Evolutionary conservation across 2,113 vertebrate genomes (phyloP).

Genomic region (Erpornis zantholeuca): DNA sequence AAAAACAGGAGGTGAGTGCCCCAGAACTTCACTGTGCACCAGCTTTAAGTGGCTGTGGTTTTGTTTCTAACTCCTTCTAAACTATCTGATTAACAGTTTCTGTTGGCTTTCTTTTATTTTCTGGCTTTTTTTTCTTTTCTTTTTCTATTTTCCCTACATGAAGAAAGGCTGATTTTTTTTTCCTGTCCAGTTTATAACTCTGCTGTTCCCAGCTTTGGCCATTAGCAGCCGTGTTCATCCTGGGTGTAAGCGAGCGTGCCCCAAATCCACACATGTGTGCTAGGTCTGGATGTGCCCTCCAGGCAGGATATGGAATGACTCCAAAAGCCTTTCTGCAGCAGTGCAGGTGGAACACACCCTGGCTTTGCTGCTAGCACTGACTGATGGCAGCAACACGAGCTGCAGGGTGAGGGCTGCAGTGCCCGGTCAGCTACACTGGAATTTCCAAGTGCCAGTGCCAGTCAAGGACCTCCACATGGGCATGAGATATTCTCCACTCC

Average conservation of each 20-base stretch:
- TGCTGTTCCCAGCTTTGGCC: not conserved
- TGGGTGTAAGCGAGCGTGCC: accelerated
- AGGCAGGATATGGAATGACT: not conserved
- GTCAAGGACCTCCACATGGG: not conserved
- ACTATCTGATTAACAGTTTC: constrained; percentile 10
- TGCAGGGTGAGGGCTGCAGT: not conserved
- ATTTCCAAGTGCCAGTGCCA: not conserved
- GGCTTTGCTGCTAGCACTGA: not conserved
- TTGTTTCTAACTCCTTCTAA: not conserved
- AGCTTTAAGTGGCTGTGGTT: constrained; percentile 17
- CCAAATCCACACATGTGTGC: accelerated
- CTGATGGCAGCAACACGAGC: not conserved
- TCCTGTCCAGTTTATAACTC: not conserved
- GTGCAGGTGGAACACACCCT: accelerated
- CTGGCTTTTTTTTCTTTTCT: not conserved
- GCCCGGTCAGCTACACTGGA: not conserved
- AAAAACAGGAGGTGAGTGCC: not conserved
- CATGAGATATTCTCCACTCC: not conserved
- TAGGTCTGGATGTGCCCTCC: not conserved
- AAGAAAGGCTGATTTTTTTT: not conserved
- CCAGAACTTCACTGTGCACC: not conserved
- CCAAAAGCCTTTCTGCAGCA: not conserved
- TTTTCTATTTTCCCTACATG: not conserved
- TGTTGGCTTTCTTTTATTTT: not conserved
- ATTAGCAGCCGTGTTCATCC: accelerated